phyloP scores from a whole-genome alignment of 2,797 vertebrate species.

The Melanotaenia trifasciata region DNA sequence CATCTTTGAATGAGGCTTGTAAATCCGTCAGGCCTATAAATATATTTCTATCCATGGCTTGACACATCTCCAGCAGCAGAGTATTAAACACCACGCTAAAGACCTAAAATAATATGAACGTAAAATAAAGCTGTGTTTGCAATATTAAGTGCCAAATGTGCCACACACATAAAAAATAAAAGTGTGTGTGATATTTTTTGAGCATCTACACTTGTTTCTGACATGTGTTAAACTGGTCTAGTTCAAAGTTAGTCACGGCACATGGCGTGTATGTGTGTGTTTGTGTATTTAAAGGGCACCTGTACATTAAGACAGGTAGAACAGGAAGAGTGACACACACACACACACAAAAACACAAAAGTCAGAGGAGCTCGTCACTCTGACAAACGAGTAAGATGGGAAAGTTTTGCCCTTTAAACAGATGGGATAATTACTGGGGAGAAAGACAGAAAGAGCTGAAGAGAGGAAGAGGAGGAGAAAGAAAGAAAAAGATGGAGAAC shows the following conservation, averaged over 20 bases:
- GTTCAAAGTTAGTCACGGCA: conserved; percentile 16
- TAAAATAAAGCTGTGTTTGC: too few relatives aligned
- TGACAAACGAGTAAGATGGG: conserved; percentile 65
- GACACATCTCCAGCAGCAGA: background rate
- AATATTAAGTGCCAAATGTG: too few relatives aligned
- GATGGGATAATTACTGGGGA: conserved; percentile 69
- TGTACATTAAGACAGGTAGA: conserved; percentile 66
- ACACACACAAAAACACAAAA: conserved; percentile 17
- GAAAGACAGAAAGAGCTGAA: conserved; percentile 13
- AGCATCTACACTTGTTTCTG: conserved; percentile 35
- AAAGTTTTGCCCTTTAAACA: conserved; percentile 74
- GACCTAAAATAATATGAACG: too few relatives aligned
- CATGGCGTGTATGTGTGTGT: conserved; percentile 12
- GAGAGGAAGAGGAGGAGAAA: conserved; percentile 18
- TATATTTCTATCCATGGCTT: background rate
- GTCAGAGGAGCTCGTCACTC: conserved; percentile 28
- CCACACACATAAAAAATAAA: conserved; percentile 12
- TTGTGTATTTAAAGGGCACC: conserved; percentile 48
- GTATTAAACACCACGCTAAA: background rate
- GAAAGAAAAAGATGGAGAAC: conserved; percentile 46
- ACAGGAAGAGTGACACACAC: conserved; percentile 61
- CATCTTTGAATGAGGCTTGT: background rate
- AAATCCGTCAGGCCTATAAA: background rate
- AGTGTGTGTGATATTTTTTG: background rate
- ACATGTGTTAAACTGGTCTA: conserved; percentile 31